A percentile compares a stretch with the other conserved stretches of the same genome.
phyloP scores from a whole-genome alignment of 2,113 vertebrate genomes.

The Thoracochromis brauschi region DNA sequence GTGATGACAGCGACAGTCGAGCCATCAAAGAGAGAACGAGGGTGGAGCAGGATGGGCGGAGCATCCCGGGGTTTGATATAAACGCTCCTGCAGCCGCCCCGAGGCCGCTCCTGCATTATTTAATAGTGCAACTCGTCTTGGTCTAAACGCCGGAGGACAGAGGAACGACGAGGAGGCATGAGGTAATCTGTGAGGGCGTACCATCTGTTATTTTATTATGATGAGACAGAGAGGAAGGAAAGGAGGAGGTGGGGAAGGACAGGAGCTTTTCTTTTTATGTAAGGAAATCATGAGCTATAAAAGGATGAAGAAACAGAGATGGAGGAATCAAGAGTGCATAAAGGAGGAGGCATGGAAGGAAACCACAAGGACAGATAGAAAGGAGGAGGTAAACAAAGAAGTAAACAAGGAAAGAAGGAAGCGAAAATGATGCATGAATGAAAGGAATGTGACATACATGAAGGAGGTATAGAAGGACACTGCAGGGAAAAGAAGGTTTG shows the following conservation, averaged over 20 bases:
- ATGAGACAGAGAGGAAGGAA: background rate
- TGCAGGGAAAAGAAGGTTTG: background rate
- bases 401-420: background rate
- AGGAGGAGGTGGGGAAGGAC: background rate
- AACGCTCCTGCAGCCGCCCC: background rate
- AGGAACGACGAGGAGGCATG: background rate
- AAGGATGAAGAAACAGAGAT: background rate
- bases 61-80: background rate
- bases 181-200: background rate
- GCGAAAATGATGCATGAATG: background rate
- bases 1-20: background rate
- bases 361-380: background rate
- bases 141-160: background rate
- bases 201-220: background rate
- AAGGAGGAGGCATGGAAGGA: background rate
- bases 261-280: background rate
- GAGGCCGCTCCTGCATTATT: conserved; percentile 44
- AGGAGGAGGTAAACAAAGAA: background rate
- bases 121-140: background rate
- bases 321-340: background rate
- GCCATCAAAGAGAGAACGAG: background rate
- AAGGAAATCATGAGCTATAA: background rate
- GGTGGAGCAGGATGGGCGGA: background rate
- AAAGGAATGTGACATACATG: background rate
- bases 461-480: background rate